Percentiles rank a stretch among this genome's conserved stretches.
phyloP scores from a whole-genome alignment of 2,888 invertebrate genomes.

The Operophtera brumata region DNA sequence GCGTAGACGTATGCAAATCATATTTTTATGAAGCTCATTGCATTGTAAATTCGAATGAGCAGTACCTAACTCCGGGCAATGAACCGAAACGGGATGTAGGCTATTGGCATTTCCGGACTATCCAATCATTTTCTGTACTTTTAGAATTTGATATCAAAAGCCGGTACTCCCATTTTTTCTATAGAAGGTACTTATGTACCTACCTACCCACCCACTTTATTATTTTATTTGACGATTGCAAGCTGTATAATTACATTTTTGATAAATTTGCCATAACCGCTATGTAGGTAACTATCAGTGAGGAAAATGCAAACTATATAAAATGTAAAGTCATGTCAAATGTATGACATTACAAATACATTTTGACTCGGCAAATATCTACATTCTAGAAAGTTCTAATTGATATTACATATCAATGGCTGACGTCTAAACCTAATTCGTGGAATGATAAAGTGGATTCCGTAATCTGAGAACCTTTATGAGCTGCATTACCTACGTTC shows the following conservation, averaged over 20 bases:
- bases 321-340: background rate
- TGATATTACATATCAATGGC: constrained; percentile 44
- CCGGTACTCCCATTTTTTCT: too few relatives aligned
- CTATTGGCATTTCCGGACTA: constrained; percentile 20
- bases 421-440: constrained; percentile 44
- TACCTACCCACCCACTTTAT: too few relatives aligned
- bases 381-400: constrained; percentile 26
- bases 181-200: too few relatives aligned
- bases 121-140: background rate
- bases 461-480: constrained; percentile 68
- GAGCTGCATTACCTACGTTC: constrained; percentile 52
- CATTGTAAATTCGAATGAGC: constrained; percentile 22
- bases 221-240: too few relatives aligned
- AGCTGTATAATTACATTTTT: too few relatives aligned
- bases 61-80: constrained; percentile 34
- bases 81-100: constrained; percentile 42
- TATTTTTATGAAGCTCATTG: constrained; percentile 12
- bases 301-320: background rate
- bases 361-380: constrained; percentile 3
- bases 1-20: background rate
- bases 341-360: background rate
- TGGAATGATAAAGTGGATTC: constrained; percentile 56
- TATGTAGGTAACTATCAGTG: too few relatives aligned
- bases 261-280: too few relatives aligned
- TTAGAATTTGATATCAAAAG: background rate